Evolutionary conservation across 2,888 invertebrate genomes (phyloP).

Genomic region (Carcina quercana): DNA sequence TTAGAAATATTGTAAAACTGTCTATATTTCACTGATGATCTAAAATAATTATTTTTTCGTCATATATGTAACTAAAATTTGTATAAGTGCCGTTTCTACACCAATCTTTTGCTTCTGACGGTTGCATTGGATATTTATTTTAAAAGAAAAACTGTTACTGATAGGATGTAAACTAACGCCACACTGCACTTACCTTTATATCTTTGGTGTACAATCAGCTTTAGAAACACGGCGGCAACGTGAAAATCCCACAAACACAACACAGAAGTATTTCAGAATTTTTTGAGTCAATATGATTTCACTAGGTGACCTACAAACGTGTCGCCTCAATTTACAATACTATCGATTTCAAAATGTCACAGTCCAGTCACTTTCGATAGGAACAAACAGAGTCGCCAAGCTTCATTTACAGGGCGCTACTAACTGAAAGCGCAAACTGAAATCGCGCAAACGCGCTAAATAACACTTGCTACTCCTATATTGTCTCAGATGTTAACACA

Average conservation of each 20-base stretch:
- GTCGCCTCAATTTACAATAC: conserved; percentile 40
- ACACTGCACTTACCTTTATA: conserved; percentile 53
- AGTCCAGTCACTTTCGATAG: conserved; percentile 57
- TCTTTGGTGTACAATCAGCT: conserved; percentile 53
- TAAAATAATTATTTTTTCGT: no score
- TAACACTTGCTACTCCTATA: conserved; percentile 32
- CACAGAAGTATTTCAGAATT: conserved; percentile 40
- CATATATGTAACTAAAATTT: no score
- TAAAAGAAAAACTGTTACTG: no score
- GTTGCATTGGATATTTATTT: no score
- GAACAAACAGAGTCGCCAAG: conserved; percentile 42
- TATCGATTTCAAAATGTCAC: conserved; percentile 60
- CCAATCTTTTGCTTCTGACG: no score
- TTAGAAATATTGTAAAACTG: no score
- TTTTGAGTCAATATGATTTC: conserved; percentile 41
- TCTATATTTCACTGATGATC: no score
- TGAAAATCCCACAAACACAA: conserved; percentile 60
- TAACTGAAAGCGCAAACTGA: conserved; percentile 63
- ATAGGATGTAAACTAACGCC: no score
- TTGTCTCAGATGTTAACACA: conserved; percentile 13
- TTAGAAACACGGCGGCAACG: conserved; percentile 24
- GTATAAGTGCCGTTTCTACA: no score
- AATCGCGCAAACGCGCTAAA: conserved; percentile 30
- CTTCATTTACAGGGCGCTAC: conserved; percentile 37
- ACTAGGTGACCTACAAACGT: conserved; percentile 37